Evolutionary conservation across 2,888 invertebrate species (phyloP), one percentile per base, ranked within the genome.

Genomic region (Caenorhabditis uteleia): DNA sequence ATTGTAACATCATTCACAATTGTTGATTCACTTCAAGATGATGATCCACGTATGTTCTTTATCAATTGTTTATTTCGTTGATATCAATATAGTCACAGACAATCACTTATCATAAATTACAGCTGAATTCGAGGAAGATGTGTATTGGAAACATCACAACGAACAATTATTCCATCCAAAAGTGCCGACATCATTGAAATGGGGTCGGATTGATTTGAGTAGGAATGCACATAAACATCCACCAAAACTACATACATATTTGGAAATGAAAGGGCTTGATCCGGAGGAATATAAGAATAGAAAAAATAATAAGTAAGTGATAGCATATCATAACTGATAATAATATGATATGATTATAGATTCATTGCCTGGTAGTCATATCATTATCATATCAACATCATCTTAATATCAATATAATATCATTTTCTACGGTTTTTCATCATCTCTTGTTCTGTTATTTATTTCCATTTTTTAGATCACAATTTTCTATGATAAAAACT

Each of bases 1-100:
- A 56, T 75, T 33, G 57, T 64, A 27, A 67, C 68, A 2, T 74
- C 75, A 14, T 75, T 75, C 40, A 62, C 72, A 1, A 72, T 75
- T 33, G 73, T 74, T 6, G 57, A 74, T 50, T 58, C 59, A 7
- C 53, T 75, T 16, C 75, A 75, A 50, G 55, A 34, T 18, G 61
- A 59, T 21, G 47, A 50, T 31, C 72, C 75, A 40, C 75, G 75
- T 75, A 34, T 51, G 60, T 59, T 36, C 27, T 10, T n/a, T n/a
- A n/a, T n/a, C 5, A 12, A 14, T 2, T 20, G 14, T 3, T 33
- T 4, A 5, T 12, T 34, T 21, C 18, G 8, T 49, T 39, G 47
- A 18, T 7, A 12, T 14, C 29, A n/a, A 26, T 25, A 21, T 5
- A 12, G 27, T 16, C 1, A 33, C 18, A 27, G 12, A 21, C 20